Evolutionary conservation across 2,888 invertebrate genomes (phyloP).

Genomic region (Calephelis perditalis): DNA sequence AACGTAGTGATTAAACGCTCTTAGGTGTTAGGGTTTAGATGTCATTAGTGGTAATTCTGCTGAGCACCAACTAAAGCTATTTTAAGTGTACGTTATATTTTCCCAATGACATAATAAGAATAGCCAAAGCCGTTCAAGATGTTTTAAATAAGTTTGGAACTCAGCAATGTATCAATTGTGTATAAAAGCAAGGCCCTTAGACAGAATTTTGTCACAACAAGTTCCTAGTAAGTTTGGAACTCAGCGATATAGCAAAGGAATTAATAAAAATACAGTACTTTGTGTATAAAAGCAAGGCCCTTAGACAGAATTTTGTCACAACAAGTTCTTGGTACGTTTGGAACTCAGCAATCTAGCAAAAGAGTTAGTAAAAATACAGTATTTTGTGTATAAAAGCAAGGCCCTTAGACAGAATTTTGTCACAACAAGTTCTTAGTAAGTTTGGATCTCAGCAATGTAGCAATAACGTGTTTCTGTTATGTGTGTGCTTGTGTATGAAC

Average conservation of each 20-base stretch:
- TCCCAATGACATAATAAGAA: too few species aligned
- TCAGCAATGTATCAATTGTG: constrained; percentile 19
- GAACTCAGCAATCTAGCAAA: constrained; percentile 26
- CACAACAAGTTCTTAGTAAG: constrained; percentile 39
- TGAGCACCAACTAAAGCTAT: constrained; percentile 1
- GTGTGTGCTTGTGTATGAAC: constrained; percentile 47
- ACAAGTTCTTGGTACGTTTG: constrained; percentile 41
- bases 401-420: constrained; percentile 32
- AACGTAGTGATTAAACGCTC: too few species aligned
- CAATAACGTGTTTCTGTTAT: constrained; percentile 31
- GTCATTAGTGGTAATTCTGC: too few species aligned
- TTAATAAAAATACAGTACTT: too few species aligned
- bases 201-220: constrained; percentile 34
- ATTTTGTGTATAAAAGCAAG: constrained; percentile 21
- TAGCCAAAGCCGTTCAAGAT: too few species aligned
- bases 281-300: constrained; percentile 24
- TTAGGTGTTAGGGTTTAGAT: too few species aligned
- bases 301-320: constrained; percentile 33
- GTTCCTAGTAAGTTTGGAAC: constrained; percentile 40
- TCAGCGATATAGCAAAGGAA: constrained; percentile 28
- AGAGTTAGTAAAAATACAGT: too few species aligned
- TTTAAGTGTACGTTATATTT: constrained; percentile 24
- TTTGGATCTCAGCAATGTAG: constrained; percentile 34
- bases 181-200: constrained; percentile 24
- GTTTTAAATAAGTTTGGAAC: constrained; percentile 40